phyloP scores from a whole-genome alignment of 2,888 invertebrate species.

The Dynastes maya region DNA sequence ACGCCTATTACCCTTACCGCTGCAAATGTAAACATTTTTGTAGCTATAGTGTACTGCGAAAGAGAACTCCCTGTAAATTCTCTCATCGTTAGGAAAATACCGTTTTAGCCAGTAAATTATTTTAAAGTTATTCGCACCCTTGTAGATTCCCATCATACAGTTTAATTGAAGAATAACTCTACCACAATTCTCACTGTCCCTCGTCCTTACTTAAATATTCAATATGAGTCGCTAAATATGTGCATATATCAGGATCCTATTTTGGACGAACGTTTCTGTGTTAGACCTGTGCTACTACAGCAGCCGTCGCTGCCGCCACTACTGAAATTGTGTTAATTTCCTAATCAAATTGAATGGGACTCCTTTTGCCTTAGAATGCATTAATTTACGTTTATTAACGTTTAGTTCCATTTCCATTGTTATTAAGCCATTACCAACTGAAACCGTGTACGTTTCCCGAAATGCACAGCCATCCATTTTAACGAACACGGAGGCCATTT shows the following conservation, averaged over 20 bases:
- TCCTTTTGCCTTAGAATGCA: constrained; percentile 38
- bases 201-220: constrained; percentile 27
- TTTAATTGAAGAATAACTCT: constrained; percentile 41
- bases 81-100: constrained; percentile 1
- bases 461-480: constrained; percentile 43
- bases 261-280: constrained; percentile 18
- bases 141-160: constrained; percentile 16
- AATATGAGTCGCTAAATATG: constrained; percentile 45
- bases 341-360: constrained; percentile 46
- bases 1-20: too few species aligned
- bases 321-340: constrained; percentile 44
- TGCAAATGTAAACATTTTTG: neutral
- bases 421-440: constrained; percentile 42
- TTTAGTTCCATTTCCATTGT: constrained; percentile 45
- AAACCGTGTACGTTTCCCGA: constrained; percentile 31
- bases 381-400: constrained; percentile 46
- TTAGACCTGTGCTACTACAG: constrained; percentile 31
- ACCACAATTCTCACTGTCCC: neutral
- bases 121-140: constrained; percentile 28
- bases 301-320: neutral
- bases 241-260: constrained; percentile 41
- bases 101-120: constrained; percentile 18
- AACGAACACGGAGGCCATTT: constrained; percentile 21
- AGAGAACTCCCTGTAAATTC: neutral
- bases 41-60: neutral